phyloP scores from a whole-genome alignment of 2,797 vertebrate genomes.

The Enteromius paludinosus region DNA sequence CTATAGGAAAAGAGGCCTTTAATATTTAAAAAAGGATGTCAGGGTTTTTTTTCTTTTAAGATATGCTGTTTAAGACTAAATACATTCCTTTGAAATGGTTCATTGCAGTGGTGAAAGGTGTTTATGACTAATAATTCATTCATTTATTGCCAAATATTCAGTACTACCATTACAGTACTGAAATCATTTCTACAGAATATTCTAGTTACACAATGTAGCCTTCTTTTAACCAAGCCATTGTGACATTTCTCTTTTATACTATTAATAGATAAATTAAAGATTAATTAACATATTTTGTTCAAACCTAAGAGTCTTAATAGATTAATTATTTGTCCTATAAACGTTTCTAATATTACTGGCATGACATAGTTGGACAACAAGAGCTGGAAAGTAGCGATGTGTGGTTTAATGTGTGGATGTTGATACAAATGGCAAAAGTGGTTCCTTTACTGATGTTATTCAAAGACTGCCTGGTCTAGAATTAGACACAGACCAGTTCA shows the following conservation, averaged over 20 bases:
- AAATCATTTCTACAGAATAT: neutral
- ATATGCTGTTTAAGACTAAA: constrained; percentile 13
- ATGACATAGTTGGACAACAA: constrained; percentile 1
- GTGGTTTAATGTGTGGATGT: neutral
- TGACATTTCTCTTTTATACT: neutral
- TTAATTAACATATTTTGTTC: neutral
- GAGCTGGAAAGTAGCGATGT: neutral
- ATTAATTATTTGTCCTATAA: neutral
- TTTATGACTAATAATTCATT: constrained; percentile 22
- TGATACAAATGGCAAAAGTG: neutral
- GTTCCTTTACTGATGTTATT: constrained; percentile 8
- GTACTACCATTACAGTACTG: neutral
- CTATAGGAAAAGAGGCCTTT: neutral
- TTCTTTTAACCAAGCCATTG: neutral
- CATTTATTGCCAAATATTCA: neutral
- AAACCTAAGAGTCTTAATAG: neutral
- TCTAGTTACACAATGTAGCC: neutral
- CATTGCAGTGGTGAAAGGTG: neutral
- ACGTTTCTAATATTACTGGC: constrained; percentile 30
- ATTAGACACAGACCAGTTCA: constrained; percentile 1
- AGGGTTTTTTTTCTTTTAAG: neutral
- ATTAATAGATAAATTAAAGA: neutral
- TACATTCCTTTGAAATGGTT: constrained; percentile 12
- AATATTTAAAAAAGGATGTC: neutral
- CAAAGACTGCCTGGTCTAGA: neutral